Conservation (phyloP, 2,888 invertebrate species). For the Troides aeacus region DNA sequence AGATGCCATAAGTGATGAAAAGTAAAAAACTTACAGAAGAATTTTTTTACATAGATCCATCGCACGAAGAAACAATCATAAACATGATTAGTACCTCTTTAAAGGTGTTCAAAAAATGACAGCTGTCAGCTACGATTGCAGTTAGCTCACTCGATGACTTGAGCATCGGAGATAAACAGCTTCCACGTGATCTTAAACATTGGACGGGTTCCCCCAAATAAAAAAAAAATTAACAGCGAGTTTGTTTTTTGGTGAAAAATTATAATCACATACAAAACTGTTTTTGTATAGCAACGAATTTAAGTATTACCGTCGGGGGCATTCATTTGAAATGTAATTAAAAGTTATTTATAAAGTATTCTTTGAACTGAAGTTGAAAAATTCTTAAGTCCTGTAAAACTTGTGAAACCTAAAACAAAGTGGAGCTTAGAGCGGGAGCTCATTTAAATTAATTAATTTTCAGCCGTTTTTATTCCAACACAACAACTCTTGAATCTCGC, state of each 20-base stretch:
- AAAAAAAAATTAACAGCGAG: neutral
- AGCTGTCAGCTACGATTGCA: too few relatives aligned
- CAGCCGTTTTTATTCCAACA: neutral
- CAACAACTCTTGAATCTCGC: slow-evolving; percentile 12
- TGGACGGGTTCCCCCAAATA: too few relatives aligned
- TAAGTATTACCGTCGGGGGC: neutral
- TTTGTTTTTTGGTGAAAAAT: neutral
- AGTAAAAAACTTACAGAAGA: too few relatives aligned
- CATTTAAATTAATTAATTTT: slow-evolving; percentile 12
- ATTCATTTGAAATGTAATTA: slow-evolving; percentile 14
- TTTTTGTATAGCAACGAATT: neutral
- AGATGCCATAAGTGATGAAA: too few relatives aligned
- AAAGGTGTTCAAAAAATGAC: too few relatives aligned
- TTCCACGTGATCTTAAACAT: too few relatives aligned
- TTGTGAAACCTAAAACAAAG: slow-evolving; percentile 20
- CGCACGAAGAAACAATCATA: too few relatives aligned
- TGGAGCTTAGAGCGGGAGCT: slow-evolving; percentile 7
- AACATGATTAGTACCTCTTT: too few relatives aligned
- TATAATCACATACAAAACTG: neutral
- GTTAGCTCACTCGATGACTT: too few relatives aligned
- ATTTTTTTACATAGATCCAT: too few relatives aligned
- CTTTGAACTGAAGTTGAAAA: slow-evolving; percentile 13
- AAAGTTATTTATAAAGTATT: slow-evolving; percentile 16
- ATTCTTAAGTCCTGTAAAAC: slow-evolving; percentile 8
- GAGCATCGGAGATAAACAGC: too few relatives aligned